Base-by-base conservation (phyloP, 2,888 invertebrate genomes). In the Pollenia amentaria region DNA sequence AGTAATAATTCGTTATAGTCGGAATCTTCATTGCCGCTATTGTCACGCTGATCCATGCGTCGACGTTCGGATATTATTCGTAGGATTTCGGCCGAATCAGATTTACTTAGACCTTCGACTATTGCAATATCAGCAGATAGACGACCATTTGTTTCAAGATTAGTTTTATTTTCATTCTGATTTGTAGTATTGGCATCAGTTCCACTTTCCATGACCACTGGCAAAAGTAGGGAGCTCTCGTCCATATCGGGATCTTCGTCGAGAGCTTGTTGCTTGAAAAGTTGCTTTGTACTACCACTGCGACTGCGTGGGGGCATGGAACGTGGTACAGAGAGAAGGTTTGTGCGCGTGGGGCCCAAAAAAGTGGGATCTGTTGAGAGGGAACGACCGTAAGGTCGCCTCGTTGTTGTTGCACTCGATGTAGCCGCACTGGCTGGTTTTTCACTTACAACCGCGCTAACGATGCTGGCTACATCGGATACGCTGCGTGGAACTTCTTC, bases 241-340 rank as follows among this genome's bases (percentile, higher is more conserved):
- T 94, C 94, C 80, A 94, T 92, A 87, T 93, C 93, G 57, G 92
- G 92, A 85, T 94, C 93, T 88, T 95, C 95, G 87, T 95, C 95
- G 81, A 95, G 93, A 0, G 95, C 94, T 88, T 94, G 93, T 88
- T 95, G 95, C 89, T 95, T 95, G 90, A 95, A 95, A 12, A 95
- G 92, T 90, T 95, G 94, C 89, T 94, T 95, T 29, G 94, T 94
- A 90, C 95, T 95, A 87, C 92, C 93, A 82, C 93, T 93, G 85
- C 93, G 92, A 89, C 92, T 93, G 60, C 93, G 90, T 90, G 92
- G 94, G 64, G 93, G 93, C 92, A 93, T 92, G 64, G 92, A 90
- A 55, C 92, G 91, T 69, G 93, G 93, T 86, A 93, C 93, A 18
- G 93, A 92, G 2, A 93, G 89, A 76, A 91, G 89, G 73, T 92